A percentile compares a stretch with the other conserved stretches of the same genome.
Evolutionary conservation across 2,113 vertebrate genomes (phyloP).

Genomic region (Ceyx margarethae): DNA sequence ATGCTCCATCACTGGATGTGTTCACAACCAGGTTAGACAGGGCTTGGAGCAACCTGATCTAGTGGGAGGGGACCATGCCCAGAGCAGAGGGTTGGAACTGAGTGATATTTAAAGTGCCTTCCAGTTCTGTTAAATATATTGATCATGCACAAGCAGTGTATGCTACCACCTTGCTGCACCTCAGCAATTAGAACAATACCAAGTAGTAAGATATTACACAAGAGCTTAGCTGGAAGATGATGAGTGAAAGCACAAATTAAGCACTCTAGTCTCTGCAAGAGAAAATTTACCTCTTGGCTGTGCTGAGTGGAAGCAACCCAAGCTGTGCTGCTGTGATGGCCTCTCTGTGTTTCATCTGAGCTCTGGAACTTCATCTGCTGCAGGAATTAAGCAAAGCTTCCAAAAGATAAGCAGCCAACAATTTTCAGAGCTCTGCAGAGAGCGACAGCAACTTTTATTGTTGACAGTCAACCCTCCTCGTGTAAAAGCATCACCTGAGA

Average conservation of each 20-base stretch:
- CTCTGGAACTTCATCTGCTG: neutral
- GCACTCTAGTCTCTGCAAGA: neutral
- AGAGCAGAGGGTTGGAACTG: no score
- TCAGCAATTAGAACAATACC: neutral
- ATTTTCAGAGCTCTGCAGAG: neutral
- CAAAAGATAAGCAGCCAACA: neutral
- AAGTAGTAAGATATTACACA: neutral
- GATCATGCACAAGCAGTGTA: neutral
- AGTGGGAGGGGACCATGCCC: no score
- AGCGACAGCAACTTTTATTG: neutral
- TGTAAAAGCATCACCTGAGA: no score
- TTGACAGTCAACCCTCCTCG: neutral
- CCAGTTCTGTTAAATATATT: neutral
- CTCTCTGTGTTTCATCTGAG: neutral
- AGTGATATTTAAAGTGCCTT: no score
- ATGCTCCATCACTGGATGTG: no score
- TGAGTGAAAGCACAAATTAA: neutral
- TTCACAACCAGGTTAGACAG: no score
- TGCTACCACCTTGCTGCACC: neutral
- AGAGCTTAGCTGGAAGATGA: neutral
- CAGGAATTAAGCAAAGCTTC: neutral
- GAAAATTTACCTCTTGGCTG: neutral
- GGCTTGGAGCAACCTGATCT: no score
- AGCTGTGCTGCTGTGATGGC: neutral
- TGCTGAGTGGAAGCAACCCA: neutral